Conservation (phyloP, 2,113 vertebrate genomes). For the Colinus virginianus region DNA sequence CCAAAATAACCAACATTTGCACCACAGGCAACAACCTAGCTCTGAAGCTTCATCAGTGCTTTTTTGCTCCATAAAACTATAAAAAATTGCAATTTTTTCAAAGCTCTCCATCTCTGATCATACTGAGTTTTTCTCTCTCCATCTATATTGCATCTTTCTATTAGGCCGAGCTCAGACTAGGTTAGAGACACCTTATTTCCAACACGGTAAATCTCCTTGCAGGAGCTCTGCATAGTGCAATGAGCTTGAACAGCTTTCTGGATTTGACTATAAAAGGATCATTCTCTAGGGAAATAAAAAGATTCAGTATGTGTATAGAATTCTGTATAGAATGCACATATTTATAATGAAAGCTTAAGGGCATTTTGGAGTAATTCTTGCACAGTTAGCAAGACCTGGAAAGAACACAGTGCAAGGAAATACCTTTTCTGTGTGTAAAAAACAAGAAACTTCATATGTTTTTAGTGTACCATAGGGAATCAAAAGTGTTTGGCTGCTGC, state of each 20-base stretch:
- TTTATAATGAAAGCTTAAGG: background rate
- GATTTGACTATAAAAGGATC: background rate
- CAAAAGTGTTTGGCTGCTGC: background rate
- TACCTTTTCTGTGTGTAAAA: background rate
- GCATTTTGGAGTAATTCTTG: background rate
- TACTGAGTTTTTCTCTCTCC: background rate
- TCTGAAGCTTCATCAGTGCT: background rate
- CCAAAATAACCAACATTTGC: background rate
- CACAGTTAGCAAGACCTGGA: background rate
- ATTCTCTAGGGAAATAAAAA: background rate
- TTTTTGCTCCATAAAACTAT: background rate
- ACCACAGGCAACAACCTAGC: background rate
- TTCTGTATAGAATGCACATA: background rate
- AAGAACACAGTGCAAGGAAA: background rate
- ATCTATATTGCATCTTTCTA: background rate
- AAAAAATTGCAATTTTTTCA: background rate
- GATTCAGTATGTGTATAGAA: background rate
- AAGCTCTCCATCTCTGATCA: background rate
- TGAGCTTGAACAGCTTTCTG: background rate
- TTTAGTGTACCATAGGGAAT: background rate
- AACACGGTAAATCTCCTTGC: background rate
- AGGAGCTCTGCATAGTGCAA: background rate
- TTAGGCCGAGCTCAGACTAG: background rate
- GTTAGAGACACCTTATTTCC: background rate
- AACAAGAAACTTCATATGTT: background rate